Percentiles rank a stretch among this genome's conserved stretches.
Conservation (phyloP, 1,140 invertebrate genomes). For the Ptiloglossa arizonensis region DNA sequence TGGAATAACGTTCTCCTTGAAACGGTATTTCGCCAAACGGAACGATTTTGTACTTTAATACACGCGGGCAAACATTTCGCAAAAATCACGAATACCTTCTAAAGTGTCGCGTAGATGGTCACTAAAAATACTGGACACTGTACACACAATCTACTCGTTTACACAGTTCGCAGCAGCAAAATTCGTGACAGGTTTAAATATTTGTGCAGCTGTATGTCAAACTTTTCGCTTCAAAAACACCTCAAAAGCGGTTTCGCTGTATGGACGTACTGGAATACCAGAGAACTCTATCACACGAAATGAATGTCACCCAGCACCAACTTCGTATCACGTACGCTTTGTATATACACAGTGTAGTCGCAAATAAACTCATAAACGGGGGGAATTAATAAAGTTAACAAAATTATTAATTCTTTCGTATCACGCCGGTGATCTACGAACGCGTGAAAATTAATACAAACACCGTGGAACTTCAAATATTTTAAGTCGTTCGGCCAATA, state of each 20-base stretch:
- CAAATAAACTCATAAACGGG: not conserved
- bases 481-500: too few species aligned
- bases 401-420: too few species aligned
- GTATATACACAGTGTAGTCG: too few species aligned
- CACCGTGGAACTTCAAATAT: too few species aligned
- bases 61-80: not conserved
- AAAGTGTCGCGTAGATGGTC: not conserved
- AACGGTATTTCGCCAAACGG: not conserved
- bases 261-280: not conserved
- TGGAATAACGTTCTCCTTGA: too few species aligned
- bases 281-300: not conserved
- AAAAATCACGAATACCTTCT: not conserved
- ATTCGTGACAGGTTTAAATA: conserved; percentile 21
- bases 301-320: not conserved
- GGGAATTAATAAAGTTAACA: not conserved
- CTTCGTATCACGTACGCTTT: not conserved
- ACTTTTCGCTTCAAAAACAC: not conserved
- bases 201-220: not conserved
- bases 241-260: conserved; percentile 6
- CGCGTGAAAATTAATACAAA: too few species aligned
- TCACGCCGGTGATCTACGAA: too few species aligned
- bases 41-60: too few species aligned
- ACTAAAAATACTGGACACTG: not conserved
- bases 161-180: not conserved
- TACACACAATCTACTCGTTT: not conserved